phyloP scores from a whole-genome alignment of 2,888 invertebrate genomes.

The Chaitophorus viminalis region DNA sequence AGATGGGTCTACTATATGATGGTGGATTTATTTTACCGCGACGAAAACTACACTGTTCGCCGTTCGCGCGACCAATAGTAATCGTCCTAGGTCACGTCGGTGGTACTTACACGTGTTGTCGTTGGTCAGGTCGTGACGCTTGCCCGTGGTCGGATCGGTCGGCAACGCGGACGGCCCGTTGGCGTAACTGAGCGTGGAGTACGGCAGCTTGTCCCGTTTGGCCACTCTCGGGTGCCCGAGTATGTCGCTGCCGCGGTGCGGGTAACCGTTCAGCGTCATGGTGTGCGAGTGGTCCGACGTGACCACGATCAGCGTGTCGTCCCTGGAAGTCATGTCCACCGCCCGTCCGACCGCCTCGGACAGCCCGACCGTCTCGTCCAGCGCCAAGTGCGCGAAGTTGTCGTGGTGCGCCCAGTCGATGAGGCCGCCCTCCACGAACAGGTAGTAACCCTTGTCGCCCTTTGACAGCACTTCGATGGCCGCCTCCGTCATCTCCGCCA shows the following conservation, averaged over 20 bases:
- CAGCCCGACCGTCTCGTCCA: constrained; percentile 82
- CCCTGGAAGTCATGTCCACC: constrained; percentile 70
- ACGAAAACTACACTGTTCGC: no score
- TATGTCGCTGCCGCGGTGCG: constrained; percentile 73
- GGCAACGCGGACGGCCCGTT: constrained; percentile 71
- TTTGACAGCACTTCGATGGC: constrained; percentile 77
- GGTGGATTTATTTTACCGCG: no score
- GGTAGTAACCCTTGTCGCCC: constrained; percentile 77
- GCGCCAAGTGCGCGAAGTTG: constrained; percentile 68
- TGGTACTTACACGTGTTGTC: constrained; percentile 67
- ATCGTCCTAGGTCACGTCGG: no score
- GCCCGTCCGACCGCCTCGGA: constrained; percentile 76
- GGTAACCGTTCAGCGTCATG: constrained; percentile 80
- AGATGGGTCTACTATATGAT: no score
- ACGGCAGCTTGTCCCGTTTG: constrained; percentile 72
- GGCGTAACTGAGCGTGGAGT: constrained; percentile 77
- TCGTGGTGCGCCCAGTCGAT: constrained; percentile 65
- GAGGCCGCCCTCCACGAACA: constrained; percentile 77
- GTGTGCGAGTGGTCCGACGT: constrained; percentile 82
- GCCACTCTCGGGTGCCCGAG: constrained; percentile 67
- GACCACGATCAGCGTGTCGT: constrained; percentile 83
- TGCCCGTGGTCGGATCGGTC: background rate
- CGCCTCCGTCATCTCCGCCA: constrained; percentile 79
- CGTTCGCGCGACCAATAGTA: no score
- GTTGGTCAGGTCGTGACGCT: constrained; percentile 65